Percentiles rank a stretch among this genome's conserved stretches.
Evolutionary conservation across 35 echinoderm and acorn worm species (phyloP).

Genomic region (Acanthaster planci): DNA sequence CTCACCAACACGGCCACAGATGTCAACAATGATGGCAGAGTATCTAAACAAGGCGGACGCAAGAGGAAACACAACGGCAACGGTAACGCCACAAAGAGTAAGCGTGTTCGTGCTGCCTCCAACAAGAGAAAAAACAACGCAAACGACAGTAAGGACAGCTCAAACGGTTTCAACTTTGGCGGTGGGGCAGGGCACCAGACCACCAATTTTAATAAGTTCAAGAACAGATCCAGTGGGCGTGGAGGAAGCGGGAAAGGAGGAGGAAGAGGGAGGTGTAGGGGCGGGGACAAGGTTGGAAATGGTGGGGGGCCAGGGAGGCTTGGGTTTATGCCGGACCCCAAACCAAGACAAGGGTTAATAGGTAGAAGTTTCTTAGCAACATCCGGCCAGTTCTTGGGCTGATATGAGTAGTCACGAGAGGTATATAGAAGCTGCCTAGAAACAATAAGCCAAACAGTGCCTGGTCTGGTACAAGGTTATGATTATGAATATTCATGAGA

Average conservation of each 20-base stretch:
- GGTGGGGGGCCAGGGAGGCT: conserved; percentile 30
- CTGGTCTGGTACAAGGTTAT: too few species aligned
- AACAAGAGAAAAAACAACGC: conserved; percentile 5
- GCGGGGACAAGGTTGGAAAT: conserved; percentile 28
- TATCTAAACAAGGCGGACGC: neutral
- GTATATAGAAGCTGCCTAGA: too few species aligned
- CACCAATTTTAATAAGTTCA: neutral
- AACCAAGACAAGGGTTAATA: conserved; percentile 21
- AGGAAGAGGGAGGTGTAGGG: neutral
- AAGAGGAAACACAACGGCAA: neutral
- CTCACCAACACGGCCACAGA: neutral
- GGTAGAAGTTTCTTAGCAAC: conserved; percentile 41
- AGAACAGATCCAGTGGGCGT: conserved; percentile 1
- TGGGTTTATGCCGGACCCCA: conserved; percentile 73
- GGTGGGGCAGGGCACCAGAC: neutral
- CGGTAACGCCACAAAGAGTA: conserved; percentile 34
- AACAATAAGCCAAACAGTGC: too few species aligned
- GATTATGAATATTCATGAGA: too few species aligned
- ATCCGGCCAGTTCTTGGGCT: conserved; percentile 48
- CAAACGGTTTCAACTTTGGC: neutral
- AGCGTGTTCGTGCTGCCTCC: conserved; percentile 33
- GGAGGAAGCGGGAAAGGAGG: neutral
- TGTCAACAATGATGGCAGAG: neutral
- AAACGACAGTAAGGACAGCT: neutral
- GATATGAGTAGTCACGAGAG: too few species aligned